Base-by-base conservation (phyloP, 1,140 invertebrate species). In the Bombus waltoni region DNA sequence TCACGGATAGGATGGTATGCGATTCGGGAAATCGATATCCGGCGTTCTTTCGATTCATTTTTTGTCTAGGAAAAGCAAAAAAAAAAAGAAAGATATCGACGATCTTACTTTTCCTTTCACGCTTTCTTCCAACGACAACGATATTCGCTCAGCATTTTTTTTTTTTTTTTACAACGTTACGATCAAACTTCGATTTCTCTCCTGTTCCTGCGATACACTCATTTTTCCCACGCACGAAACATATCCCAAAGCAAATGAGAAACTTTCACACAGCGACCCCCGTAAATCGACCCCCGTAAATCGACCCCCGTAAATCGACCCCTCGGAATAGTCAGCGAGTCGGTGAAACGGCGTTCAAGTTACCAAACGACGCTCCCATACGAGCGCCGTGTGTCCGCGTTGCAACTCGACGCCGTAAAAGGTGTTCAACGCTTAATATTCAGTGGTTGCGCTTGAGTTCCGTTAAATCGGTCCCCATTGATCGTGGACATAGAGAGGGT, bases 381-480 rank as follows among this genome's bases (percentile, higher is more conserved):
- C 25, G 74, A 28, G 35, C n/a, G n/a, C n/a, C 62, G 62, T 40
- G 44, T 25, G 18, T 44, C 38, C 38, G 5, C 62, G 72, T 13
- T 65, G 73, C 44, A 53, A 83, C 42, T n/a, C 44, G 59, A 62
- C 66, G 40, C 75, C 75, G 65, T 84, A 71, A 72, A 77, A 76
- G 81, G 81, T n/a, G 8, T 35, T 38, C 53, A 68, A 83, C 70
- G 71, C 74, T 78, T 68, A 47, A 78, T 83, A 83, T 57, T 75
- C 73, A 32, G 65, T 47, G 15, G 65, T 77, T 75, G 75, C 65
- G n/a, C 81, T 47, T 22, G 71, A 62, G 74, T 83, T 83, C 83
- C 83, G 83, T 85, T 85, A 85, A 79, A 85, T 72, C 65, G n/a
- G 35, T 18, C 8, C 66, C 32, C 66, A 68, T 68, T 35, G 38